Base-by-base conservation (phyloP, 2,113 vertebrate genomes). In the Lipophrys pholis region DNA sequence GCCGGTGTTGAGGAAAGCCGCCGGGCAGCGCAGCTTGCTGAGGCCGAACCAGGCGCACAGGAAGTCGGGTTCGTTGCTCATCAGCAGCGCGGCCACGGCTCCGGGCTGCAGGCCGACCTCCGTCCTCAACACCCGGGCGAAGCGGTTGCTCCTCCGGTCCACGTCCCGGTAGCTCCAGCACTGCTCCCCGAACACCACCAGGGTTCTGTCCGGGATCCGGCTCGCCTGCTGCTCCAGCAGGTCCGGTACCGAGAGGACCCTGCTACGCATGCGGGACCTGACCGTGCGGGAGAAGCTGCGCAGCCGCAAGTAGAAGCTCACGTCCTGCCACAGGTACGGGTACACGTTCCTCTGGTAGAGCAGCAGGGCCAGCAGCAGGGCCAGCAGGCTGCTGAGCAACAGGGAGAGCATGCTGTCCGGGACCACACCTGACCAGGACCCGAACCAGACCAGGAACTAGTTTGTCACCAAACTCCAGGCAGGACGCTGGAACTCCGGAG, bases 21-120 rank as follows among this genome's bases (percentile, higher is more conserved):
- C 95, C 39, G 93, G 83, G 0, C 96, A 97, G 83, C 96, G 96
- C 79, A 98, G 45, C 50, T 97, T 97, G 21, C 93, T 91, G 54
- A 97, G 85, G 1, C 95, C 97, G 0, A 99, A 92, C 97, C 97
- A 98, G 15, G 91, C 91, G 0, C 96, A 94, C 1, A 99, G 56
- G 39, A 98, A 99, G 69, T 98, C 95, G 0, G 97, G 94, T 46
- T 97, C 96, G 0, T 98, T 99, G 87, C 82, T 90, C 96, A 99
- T 96, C 61, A 97, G 81, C 80, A 97, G 69, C 5, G 97, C 96
- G 6, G 95, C 96, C 0, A 92, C 85, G 89, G 96, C 95, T 0
- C 96, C 95, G 11, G 64, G 92, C 50, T 82, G 78, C 78, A 95
- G 58, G 0, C 56, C 39, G 0, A 81, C 87, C 0, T 90, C 73